phyloP scores from a whole-genome alignment of 2,888 invertebrate species.

The Ectemnius lituratus region DNA sequence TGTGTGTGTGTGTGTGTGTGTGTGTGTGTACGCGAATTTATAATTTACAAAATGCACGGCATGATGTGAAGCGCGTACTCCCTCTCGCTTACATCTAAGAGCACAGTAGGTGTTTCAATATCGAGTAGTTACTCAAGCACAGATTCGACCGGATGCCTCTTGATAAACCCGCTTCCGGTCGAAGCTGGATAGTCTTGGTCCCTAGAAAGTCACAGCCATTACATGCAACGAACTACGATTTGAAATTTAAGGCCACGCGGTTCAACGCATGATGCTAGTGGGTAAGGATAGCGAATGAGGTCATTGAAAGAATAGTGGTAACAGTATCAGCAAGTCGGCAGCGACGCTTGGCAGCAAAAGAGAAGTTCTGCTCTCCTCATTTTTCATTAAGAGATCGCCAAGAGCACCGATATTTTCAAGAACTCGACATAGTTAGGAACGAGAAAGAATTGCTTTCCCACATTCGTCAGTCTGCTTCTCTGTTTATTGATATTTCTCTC shows the following conservation, averaged over 20 bases:
- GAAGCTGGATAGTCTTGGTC: slow-evolving; percentile 70
- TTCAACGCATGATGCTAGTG: slow-evolving; percentile 40
- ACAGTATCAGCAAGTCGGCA: no score
- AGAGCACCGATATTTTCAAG: not conserved
- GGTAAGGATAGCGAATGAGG: slow-evolving; percentile 15
- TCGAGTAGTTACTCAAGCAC: slow-evolving; percentile 11
- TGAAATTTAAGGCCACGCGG: slow-evolving; percentile 65
- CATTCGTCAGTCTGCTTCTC: slow-evolving; percentile 23
- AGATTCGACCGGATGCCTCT: slow-evolving; percentile 16
- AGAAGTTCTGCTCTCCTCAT: not conserved
- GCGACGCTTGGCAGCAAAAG: not conserved
- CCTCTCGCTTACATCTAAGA: slow-evolving; percentile 20
- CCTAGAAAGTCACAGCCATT: slow-evolving; percentile 77
- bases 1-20: no score
- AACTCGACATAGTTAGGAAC: slow-evolving; percentile 31
- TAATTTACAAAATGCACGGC: slow-evolving; percentile 17
- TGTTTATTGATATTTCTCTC: slow-evolving; percentile 3
- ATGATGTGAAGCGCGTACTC: slow-evolving; percentile 2
- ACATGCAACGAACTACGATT: slow-evolving; percentile 74
- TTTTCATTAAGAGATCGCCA: not conserved
- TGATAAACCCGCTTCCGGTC: slow-evolving; percentile 20
- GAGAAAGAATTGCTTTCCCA: not conserved
- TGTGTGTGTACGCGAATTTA: not conserved
- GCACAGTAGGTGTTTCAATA: slow-evolving; percentile 15
- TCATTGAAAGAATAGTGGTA: slow-evolving; percentile 11